Evolutionary conservation across 2,797 vertebrate genomes (phyloP), one percentile per base, ranked within the genome.

Genomic region (Malurus leucopterus): DNA sequence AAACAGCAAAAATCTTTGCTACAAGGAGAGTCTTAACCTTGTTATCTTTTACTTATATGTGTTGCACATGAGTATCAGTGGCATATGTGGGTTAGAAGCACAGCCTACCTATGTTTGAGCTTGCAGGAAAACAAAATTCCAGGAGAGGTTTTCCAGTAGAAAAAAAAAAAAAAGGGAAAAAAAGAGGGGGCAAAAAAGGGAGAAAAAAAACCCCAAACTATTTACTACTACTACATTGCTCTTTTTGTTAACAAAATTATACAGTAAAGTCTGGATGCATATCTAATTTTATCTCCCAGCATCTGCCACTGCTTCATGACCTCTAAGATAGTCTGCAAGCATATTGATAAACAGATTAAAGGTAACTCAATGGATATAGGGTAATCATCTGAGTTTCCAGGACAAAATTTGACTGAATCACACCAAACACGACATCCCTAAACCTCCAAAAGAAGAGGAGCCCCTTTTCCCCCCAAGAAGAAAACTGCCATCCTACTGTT

Each of bases 111-210:
- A 49, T 38, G 50, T 43, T 67, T 75, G 38, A 89, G n/a, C 53
- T 54, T 49, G 24, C 54, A 78, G 85, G 76, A 71, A 91, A 91
- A 84, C 24, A 82, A 91, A 84, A 75, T 58, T 69, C 89, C 84
- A 23, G 22, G 46, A 41, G 5, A 67, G 13, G 47, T 57, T n/a
- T 89, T 80, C 46, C 17, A 40, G 29, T 0, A 79, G 19, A 43
- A 64, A 49, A 70, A 57, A 21, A n/a, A 67, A 49, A 67, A 61
- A 21, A n/a, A 38, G 9, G 3, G 6, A 4, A 4, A 43, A 65
- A 38, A 30, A 30, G 63, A 30, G 15, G 36, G 36, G 36, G 36
- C 5, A 12, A 36, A 36, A 36, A 36, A 12, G 36, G 36, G 36
- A 11, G 34, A 36, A 36, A 36, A 36, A 36, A 36, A 36, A 11